Base-by-base conservation (phyloP, 2,888 invertebrate species). In the Lagria hirta region DNA sequence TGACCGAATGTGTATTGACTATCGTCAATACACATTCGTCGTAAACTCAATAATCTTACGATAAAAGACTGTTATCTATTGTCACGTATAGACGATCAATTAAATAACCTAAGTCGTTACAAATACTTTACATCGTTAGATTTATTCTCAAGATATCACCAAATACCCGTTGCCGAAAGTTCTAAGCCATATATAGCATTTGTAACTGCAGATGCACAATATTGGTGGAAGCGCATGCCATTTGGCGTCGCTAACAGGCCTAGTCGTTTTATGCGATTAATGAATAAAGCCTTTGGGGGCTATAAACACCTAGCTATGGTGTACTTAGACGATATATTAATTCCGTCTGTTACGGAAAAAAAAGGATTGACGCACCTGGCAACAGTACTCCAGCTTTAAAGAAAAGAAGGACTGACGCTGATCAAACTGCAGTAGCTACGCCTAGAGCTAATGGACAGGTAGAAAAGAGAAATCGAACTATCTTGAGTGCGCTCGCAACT, bases 1-100 rank as follows among this genome's bases (percentile, higher is more conserved):
- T 6, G n/a, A n/a, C 2, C 29, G 29, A 2, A n/a, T 29, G 3
- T 29, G 29, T 29, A 16, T 29, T 2, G 14, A 29, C 16, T 29
- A n/a, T 12, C 15, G 29, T 7, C 7, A n/a, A 4, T 12, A 15
- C 3, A 29, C 13, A 6, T 7, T 11, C 14, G 5, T 15, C n/a
- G 16, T 16, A n/a, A 3, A 12, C 16, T n/a, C 13, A n/a, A n/a
- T n/a, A n/a, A n/a, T n/a, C n/a, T n/a, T n/a, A n/a, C n/a, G n/a
- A n/a, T n/a, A n/a, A n/a, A 29, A 14, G 29, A 29, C 16, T 6
- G 8, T n/a, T 29, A n/a, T 14, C 29, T 16, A 3, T 8, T 29
- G 13, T 16, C 29, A 3, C 5, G 7, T 1, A 29, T 29, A n/a
- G 29, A 29, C 4, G 29, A 29, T 14, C n/a, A n/a, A n/a, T n/a